These are phyloP conservation scores for Pollenia angustigena DNA, from an alignment of 2,888 invertebrate species.

Conservation along the genomic window DNA sequence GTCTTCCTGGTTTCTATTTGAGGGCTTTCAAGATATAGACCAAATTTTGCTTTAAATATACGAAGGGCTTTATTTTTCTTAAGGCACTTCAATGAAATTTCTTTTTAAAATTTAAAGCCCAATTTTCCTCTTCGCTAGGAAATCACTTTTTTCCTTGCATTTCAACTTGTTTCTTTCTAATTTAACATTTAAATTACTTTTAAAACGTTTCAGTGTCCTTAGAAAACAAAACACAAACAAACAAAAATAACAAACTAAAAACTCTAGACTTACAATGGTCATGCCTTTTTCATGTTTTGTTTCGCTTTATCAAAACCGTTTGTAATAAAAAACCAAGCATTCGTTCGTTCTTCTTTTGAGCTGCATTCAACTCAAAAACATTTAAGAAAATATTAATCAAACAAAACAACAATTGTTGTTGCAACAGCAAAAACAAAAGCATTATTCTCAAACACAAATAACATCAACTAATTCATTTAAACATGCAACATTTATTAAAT, in stretches of 20 bases:
- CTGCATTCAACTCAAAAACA: constrained; percentile 33
- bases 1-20: too few relatives aligned
- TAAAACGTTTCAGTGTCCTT: constrained; percentile 29
- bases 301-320: constrained; percentile 31
- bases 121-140: not conserved
- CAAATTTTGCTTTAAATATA: too few relatives aligned
- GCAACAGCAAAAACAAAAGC: constrained; percentile 26
- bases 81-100: too few relatives aligned
- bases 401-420: constrained; percentile 43
- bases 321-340: not conserved
- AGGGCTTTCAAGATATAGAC: too few relatives aligned
- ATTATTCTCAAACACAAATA: constrained; percentile 30
- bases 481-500: constrained; percentile 68
- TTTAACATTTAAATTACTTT: constrained; percentile 40
- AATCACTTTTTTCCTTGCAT: constrained; percentile 8
- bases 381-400: constrained; percentile 64
- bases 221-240: constrained; percentile 15
- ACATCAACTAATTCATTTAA: constrained; percentile 68
- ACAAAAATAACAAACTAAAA: constrained; percentile 23
- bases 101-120: too few relatives aligned
- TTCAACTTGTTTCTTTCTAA: not conserved
- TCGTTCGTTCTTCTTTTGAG: constrained; percentile 9
- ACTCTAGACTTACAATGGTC: constrained; percentile 13
- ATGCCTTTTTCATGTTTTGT: constrained; percentile 66
- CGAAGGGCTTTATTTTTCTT: too few relatives aligned